A percentile compares a stretch with the other conserved stretches of the same genome.
These are phyloP conservation scores for Macrotus californicus DNA, from an alignment of 2,113 vertebrate genomes.

Conservation along the genomic window DNA sequence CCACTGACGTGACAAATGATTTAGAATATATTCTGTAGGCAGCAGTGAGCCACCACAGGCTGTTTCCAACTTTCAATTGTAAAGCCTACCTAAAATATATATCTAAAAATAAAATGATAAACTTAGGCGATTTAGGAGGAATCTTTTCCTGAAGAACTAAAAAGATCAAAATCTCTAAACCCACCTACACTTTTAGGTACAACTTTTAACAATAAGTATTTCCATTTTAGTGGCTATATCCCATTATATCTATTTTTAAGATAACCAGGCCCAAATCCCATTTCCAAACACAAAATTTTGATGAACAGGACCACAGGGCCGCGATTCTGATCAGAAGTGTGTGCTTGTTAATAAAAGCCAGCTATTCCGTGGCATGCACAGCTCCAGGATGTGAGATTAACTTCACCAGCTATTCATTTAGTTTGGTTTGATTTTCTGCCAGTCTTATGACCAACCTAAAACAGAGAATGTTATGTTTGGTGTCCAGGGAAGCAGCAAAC, in stretches of 20 bases:
- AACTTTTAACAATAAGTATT: not conserved
- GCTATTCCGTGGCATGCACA: not conserved
- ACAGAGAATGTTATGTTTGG: constrained; percentile 33
- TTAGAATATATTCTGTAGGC: not conserved
- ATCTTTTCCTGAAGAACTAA: not conserved
- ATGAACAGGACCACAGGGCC: not conserved
- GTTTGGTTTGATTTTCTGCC: constrained; percentile 31
- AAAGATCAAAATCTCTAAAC: not conserved
- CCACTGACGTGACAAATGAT: not conserved
- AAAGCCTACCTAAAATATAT: not conserved
- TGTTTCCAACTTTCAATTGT: not conserved
- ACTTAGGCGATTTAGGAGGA: not conserved
- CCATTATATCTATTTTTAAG: not conserved
- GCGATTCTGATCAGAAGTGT: not conserved
- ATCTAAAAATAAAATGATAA: not conserved
- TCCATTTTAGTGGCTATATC: not conserved
- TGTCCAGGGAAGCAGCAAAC: constrained; percentile 7
- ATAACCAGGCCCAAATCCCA: not conserved
- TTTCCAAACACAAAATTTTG: not conserved
- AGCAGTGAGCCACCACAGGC: not conserved
- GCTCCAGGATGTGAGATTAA: not conserved
- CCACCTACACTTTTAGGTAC: not conserved
- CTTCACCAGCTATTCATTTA: not conserved
- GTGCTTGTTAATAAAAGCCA: not conserved
- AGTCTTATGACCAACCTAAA: not conserved